phyloP scores from a whole-genome alignment of 2,797 vertebrate genomes.

The Anas acuta region DNA sequence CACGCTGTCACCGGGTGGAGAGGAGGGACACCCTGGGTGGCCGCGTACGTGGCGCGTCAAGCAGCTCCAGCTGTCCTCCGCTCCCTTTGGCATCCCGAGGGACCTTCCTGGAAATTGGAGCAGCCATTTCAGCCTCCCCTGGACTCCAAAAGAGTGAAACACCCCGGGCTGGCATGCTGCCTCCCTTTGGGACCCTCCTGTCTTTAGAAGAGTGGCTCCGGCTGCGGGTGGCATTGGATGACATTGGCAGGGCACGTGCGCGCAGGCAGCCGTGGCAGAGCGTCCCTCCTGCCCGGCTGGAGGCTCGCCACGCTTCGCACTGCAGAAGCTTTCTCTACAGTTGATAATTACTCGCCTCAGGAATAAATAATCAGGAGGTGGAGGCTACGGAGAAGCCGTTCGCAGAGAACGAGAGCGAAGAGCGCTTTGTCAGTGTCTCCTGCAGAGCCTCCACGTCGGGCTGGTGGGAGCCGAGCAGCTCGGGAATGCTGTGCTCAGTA shows the following conservation, averaged over 20 bases:
- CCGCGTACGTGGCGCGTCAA: fast-evolving
- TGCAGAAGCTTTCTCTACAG: neutral
- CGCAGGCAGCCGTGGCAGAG: neutral
- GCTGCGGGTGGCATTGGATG: slow-evolving; percentile 20
- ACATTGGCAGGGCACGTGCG: neutral
- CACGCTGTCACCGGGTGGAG: neutral
- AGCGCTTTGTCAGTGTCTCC: neutral
- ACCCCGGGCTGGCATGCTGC: fast-evolving
- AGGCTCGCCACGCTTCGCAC: neutral
- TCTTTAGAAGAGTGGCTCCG: neutral
- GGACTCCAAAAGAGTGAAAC: neutral
- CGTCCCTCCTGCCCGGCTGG: fast-evolving
- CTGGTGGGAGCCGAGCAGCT: neutral
- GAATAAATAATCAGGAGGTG: neutral
- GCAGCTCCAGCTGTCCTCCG: neutral
- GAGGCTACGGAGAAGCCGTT: neutral
- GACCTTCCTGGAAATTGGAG: neutral
- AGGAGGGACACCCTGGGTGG: neutral
- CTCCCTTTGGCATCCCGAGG: neutral
- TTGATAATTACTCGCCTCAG: slow-evolving; percentile 3
- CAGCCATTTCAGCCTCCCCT: neutral
- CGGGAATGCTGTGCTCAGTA: neutral
- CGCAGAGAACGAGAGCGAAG: neutral
- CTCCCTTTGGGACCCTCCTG: neutral
- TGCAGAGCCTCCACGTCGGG: fast-evolving